phyloP scores from a whole-genome alignment of 2,113 vertebrate genomes.

The Lutjanus erythropterus region DNA sequence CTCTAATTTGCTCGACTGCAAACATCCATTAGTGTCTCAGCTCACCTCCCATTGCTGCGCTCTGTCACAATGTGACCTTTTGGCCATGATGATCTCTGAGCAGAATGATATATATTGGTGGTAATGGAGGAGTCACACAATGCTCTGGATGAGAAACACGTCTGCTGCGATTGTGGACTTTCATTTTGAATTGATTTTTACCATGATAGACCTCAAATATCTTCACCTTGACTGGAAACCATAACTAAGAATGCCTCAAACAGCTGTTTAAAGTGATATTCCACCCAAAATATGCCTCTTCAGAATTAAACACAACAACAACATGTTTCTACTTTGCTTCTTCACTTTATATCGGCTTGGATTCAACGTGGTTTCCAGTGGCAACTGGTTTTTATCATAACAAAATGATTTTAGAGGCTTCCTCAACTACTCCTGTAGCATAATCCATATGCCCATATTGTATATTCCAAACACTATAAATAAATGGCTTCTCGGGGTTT shows the following conservation, averaged over 20 bases:
- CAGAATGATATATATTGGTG: conserved; percentile 8
- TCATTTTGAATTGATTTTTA: neutral
- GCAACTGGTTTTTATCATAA: neutral
- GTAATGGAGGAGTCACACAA: neutral
- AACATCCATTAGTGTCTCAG: conserved; percentile 43
- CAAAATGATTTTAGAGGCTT: neutral
- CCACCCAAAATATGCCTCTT: neutral
- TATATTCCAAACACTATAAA: neutral
- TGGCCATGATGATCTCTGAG: conserved; percentile 1
- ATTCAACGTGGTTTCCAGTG: neutral
- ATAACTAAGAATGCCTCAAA: neutral
- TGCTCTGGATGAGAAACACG: neutral
- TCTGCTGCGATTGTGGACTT: neutral
- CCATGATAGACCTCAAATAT: neutral
- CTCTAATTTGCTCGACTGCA: conserved; percentile 34
- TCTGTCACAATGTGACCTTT: neutral
- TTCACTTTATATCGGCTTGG: neutral
- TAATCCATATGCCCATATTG: neutral
- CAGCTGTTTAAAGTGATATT: neutral
- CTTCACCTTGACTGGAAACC: neutral
- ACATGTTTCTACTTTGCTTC: neutral
- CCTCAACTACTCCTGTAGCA: neutral
- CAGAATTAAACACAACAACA: neutral
- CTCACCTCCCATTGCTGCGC: neutral
- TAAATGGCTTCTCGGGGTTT: neutral